Percentiles rank a stretch among this genome's conserved stretches.
Evolutionary conservation across 2,113 vertebrate genomes (phyloP).

Genomic region (Craseonycteris thonglongyai): DNA sequence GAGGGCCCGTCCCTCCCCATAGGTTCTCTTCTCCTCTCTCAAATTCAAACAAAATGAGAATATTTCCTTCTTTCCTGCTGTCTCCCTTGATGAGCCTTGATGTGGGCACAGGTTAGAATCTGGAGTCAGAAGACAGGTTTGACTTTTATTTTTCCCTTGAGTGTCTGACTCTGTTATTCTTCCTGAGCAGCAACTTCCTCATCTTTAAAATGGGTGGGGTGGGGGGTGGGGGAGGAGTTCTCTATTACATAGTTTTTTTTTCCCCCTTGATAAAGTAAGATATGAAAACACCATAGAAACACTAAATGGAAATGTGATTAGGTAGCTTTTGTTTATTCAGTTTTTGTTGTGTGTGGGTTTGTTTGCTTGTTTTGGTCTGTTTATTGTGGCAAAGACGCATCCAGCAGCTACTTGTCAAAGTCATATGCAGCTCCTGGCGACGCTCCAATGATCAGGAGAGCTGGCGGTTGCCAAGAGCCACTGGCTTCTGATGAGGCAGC

Average conservation of each 20-base stretch:
- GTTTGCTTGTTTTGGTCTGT: not conserved
- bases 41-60: not conserved
- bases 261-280: not conserved
- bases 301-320: not conserved
- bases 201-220: not conserved
- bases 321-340: not conserved
- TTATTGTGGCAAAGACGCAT: not conserved
- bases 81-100: not conserved
- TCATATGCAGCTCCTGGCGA: not conserved
- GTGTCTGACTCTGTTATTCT: not conserved
- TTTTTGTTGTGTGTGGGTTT: not conserved
- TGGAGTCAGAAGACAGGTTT: not conserved
- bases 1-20: not conserved
- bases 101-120: not conserved
- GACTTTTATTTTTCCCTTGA: not conserved
- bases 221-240: no score
- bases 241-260: not conserved
- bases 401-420: not conserved
- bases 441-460: not conserved
- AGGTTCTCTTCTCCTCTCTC: not conserved
- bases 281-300: not conserved
- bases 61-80: not conserved
- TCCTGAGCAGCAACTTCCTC: not conserved
- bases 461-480: not conserved
- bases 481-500: not conserved